These are phyloP conservation scores for Scaptomyza montana DNA, from an alignment of 1,140 invertebrate genomes.

Conservation along the genomic window DNA sequence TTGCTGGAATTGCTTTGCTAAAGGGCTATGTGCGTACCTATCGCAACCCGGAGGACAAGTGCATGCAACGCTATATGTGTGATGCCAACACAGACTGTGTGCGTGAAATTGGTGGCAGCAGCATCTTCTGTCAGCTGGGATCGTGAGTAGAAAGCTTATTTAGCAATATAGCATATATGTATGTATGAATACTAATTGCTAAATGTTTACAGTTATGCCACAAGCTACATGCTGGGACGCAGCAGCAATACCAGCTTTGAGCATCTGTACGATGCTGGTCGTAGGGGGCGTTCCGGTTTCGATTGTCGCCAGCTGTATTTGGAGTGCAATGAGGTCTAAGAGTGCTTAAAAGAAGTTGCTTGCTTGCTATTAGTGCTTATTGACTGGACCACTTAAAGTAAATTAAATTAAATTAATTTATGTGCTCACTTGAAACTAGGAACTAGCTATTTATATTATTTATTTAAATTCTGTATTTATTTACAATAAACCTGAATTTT, in stretches of 20 bases:
- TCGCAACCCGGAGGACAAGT: slow-evolving; percentile 90
- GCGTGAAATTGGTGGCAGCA: slow-evolving; percentile 91
- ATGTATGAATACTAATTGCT: not conserved
- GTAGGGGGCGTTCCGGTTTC: slow-evolving; percentile 91
- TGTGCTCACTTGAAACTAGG: slow-evolving; percentile 65
- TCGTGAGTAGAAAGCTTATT: slow-evolving; percentile 88
- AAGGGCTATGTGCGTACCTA: slow-evolving; percentile 95
- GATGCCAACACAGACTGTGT: slow-evolving; percentile 94
- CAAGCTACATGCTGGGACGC: slow-evolving; percentile 92
- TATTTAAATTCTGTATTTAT: slow-evolving; percentile 74
- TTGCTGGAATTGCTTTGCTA: slow-evolving; percentile 93
- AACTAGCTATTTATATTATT: slow-evolving; percentile 76
- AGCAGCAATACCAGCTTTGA: slow-evolving; percentile 90
- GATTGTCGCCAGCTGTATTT: slow-evolving; percentile 92
- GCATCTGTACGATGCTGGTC: slow-evolving; percentile 91
- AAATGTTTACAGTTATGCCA: slow-evolving; percentile 88
- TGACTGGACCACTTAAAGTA: slow-evolving; percentile 67
- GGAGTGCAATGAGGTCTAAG: slow-evolving; percentile 93
- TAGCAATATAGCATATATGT: too few relatives aligned
- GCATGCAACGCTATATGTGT: slow-evolving; percentile 92
- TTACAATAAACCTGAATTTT: slow-evolving; percentile 30
- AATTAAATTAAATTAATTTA: slow-evolving; percentile 78
- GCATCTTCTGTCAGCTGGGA: slow-evolving; percentile 95
- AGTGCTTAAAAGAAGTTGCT: slow-evolving; percentile 2
- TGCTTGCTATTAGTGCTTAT: slow-evolving; percentile 33